Conservation (phyloP, 2,888 invertebrate species). For the Andrena camellia region DNA sequence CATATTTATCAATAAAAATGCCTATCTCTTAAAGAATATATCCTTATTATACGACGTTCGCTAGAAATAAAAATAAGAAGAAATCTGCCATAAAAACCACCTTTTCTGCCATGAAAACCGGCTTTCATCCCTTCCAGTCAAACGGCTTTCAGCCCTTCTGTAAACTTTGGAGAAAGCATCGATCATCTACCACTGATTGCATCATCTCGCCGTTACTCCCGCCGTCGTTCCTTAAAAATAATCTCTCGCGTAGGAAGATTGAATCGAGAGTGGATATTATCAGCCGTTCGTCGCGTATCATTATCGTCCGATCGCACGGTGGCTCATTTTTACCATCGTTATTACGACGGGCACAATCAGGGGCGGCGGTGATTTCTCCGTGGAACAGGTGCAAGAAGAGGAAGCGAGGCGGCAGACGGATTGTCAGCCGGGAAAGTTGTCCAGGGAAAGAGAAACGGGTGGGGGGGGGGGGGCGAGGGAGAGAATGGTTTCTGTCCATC, state of each 20-base stretch:
- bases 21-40: too few species aligned
- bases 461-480: neutral
- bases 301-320: slow-evolving; percentile 41
- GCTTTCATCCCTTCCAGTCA: too few species aligned
- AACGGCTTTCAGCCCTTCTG: too few species aligned
- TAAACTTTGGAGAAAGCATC: too few species aligned
- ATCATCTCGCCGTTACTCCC: too few species aligned
- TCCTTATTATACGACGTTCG: too few species aligned
- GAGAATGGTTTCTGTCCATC: slow-evolving; percentile 49
- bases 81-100: too few species aligned
- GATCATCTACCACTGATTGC: too few species aligned
- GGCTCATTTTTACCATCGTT: slow-evolving; percentile 49
- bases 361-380: slow-evolving; percentile 43
- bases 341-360: slow-evolving; percentile 55
- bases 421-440: slow-evolving; percentile 10
- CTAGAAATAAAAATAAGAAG: too few species aligned
- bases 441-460: slow-evolving; percentile 16
- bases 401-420: slow-evolving; percentile 7
- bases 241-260: slow-evolving; percentile 53
- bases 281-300: slow-evolving; percentile 41
- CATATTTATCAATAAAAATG: too few species aligned
- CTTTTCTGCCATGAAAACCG: too few species aligned
- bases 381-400: slow-evolving; percentile 53
- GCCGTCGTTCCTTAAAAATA: slow-evolving; percentile 17
- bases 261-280: slow-evolving; percentile 67